Evolutionary conservation across 2,113 vertebrate genomes (phyloP), one percentile per base, ranked within the genome.

Genomic region (Nothoprocta pentlandii): DNA sequence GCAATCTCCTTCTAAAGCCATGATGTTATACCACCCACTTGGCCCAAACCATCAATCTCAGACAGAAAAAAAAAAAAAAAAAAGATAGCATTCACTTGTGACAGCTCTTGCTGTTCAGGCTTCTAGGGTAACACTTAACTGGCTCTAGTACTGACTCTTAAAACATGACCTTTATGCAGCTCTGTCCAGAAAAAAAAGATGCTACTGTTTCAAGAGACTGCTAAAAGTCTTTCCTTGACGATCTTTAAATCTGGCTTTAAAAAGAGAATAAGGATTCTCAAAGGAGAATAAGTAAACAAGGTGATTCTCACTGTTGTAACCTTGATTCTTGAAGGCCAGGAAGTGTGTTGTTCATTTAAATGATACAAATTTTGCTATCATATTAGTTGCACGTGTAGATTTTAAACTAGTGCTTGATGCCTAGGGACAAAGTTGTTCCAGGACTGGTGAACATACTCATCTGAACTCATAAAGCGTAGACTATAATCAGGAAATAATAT

Each of bases 261-360:
- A 67, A 64, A 77, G 54, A 63, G 26, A 53, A 75, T 81, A 86
- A 96, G 53, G 96, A 94, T 92, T 90, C 36, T 39, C 36, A 39
- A 39, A 39, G 36, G 36, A 39, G 36, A 39, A 39, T 39, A 39
- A 88, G 30, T 89, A 94, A 96, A 96, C 62, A 93, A 81, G 21
- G 10, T 54, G 85, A 83, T 86, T 92, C 49, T 42, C 39, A 56
- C 34, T 78, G 32, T 56, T 69, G 32, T 88, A 88, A 92, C 75
- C 85, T 95, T 97, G 85, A 91, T 92, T 94, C 61, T 46, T 41
- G 76, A 95, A 96, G 80, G 73, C 86, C 64, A 74, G 85, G 49
- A 85, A 95, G 92, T 93, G 49, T 93, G 87, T 66, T 94, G 64
- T 94, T 96, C 49, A 93, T 95, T 97, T 95, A 94, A 96, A 94